Base-by-base conservation (phyloP, 2,113 vertebrate genomes). In the Tachysurus fulvidraco region DNA sequence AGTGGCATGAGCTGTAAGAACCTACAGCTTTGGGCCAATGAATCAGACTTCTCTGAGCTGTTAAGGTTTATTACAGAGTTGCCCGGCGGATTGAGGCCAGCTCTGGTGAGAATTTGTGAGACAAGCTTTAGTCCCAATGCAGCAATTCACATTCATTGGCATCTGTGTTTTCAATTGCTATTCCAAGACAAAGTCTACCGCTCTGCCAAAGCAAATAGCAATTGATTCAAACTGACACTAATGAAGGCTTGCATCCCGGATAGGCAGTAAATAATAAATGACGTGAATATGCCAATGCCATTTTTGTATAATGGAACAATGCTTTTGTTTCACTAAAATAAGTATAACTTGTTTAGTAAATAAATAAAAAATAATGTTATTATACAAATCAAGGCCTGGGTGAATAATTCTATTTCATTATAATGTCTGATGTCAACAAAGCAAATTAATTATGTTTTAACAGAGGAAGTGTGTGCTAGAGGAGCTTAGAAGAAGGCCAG, bases 381-480 rank as follows among this genome's bases (percentile, higher is more conserved):
- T 76, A 28, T 71, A 71, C 50, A 69, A 28, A 76, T 60, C 8
- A 62, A 85, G 44, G 7, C 46, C 54, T 62, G 9, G 5, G n/a
- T 17, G 25, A 50, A 74, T n/a, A 6, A 77, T 30, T 52, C 12
- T 30, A 64, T 25, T n/a, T 65, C 60, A 65, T 5, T 52, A 36
- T 19, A 28, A 9, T 65, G 3, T 54, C 28, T n/a, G 12, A 25
- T 44, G 82, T 73, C 4, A 87, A 86, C 57, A 62, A 62, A 6
- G 11, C 14, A 41, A 79, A 82, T 50, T 9, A 79, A 30, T 83
- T 36, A 9, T 89, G 46, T 88, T 73, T 91, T 83, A 85, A 86
- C 93, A 98, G 97, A 93, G 95, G 77, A 95, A 95, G 92, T 97
- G 97, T 90, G 89, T 96, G 14, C 88, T 96, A 73, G 94, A 94